Percentiles rank a stretch among this genome's conserved stretches.
These are phyloP conservation scores for Aradophagus sp. DNA, from an alignment of 1,140 invertebrate genomes.

Conservation along the genomic window DNA sequence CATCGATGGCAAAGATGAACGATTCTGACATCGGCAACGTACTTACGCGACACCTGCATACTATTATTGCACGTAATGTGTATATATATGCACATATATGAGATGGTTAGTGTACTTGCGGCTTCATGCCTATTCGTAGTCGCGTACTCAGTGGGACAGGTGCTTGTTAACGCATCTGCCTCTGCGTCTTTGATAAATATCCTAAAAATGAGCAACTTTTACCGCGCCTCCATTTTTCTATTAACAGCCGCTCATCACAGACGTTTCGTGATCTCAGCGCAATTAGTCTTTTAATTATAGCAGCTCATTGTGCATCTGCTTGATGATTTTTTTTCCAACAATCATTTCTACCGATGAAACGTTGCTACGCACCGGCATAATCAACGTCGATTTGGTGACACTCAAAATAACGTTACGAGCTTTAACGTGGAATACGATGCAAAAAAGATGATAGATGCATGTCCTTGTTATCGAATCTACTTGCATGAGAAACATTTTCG, in stretches of 20 bases:
- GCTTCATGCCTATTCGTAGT: conserved; percentile 54
- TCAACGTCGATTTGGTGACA: too few species aligned
- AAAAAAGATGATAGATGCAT: too few species aligned
- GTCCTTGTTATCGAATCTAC: too few species aligned
- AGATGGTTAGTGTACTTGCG: conserved; percentile 36
- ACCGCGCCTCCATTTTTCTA: conserved; percentile 38
- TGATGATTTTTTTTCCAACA: conserved; percentile 14
- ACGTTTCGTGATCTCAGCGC: conserved; percentile 13
- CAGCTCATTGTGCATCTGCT: conserved; percentile 40
- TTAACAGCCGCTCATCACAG: conserved; percentile 29
- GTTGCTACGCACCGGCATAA: too few species aligned
- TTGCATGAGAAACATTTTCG: too few species aligned
- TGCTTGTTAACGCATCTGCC: conserved; percentile 57
- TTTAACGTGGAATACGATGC: too few species aligned
- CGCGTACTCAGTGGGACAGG: conserved; percentile 54
- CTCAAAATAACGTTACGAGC: too few species aligned
- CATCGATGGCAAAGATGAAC: conserved; percentile 15
- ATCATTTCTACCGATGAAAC: too few species aligned
- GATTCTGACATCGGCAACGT: conserved; percentile 39
- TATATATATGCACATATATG: conserved; percentile 49
- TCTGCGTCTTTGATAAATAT: conserved; percentile 57
- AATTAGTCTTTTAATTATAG: conserved; percentile 44
- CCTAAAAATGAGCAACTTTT: conserved; percentile 53
- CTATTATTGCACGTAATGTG: too few species aligned
- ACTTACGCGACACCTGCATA: conserved; percentile 41